phyloP scores from a whole-genome alignment of 2,888 invertebrate species.

The Eretmocerus hayati region DNA sequence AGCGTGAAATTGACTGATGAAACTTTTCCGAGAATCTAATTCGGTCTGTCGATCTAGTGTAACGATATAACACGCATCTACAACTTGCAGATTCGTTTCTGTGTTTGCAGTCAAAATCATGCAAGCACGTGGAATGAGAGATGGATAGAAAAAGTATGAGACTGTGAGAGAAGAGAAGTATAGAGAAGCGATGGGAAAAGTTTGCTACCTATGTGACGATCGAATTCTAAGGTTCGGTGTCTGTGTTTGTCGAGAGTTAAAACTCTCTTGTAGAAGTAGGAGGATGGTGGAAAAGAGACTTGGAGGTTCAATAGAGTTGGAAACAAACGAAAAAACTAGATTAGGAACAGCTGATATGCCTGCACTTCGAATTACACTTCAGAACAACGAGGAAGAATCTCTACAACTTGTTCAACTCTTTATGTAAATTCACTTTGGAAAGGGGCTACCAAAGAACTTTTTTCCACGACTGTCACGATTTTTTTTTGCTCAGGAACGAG shows the following conservation, averaged over 20 bases:
- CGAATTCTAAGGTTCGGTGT: slow-evolving; percentile 36
- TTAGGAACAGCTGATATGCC: background rate
- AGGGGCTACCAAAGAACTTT: too few relatives aligned
- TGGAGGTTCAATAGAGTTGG: background rate
- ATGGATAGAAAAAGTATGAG: too few relatives aligned
- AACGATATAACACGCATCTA: background rate
- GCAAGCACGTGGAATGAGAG: too few relatives aligned
- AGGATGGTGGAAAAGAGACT: background rate
- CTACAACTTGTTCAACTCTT: slow-evolving; percentile 14
- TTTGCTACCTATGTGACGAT: slow-evolving; percentile 28
- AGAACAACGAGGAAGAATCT: background rate
- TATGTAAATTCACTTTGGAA: slow-evolving; percentile 18
- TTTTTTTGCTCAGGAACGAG: slow-evolving; percentile 15
- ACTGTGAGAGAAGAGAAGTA: too few relatives aligned
- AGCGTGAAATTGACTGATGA: too few relatives aligned
- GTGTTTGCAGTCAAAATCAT: too few relatives aligned
- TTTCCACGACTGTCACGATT: background rate
- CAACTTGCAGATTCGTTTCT: background rate
- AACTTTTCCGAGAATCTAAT: too few relatives aligned
- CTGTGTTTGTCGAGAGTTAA: slow-evolving; percentile 24
- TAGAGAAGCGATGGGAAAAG: background rate
- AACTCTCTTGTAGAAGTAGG: slow-evolving; percentile 10
- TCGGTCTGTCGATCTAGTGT: too few relatives aligned
- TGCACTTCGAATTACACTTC: too few relatives aligned
- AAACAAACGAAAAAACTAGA: background rate